These are phyloP conservation scores for Anser cygnoides DNA, from an alignment of 2,113 vertebrate species.

Conservation along the genomic window DNA sequence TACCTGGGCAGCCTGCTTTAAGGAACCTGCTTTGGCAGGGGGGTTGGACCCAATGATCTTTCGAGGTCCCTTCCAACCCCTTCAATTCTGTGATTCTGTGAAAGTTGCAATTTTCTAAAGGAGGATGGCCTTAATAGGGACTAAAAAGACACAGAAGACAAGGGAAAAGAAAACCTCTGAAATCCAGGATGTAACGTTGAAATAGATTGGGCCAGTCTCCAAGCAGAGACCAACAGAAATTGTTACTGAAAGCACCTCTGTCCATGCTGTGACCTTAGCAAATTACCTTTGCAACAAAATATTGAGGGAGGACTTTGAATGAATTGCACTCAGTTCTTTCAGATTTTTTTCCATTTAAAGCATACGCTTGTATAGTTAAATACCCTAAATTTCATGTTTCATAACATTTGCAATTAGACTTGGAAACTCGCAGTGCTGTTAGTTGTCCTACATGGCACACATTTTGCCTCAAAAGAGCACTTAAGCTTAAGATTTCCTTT, in stretches of 20 bases:
- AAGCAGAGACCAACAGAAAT: not conserved
- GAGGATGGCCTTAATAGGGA: not conserved
- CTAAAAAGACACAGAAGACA: not conserved
- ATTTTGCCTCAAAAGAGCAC: not conserved
- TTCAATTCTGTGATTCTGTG: too few species aligned
- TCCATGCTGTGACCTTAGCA: not conserved
- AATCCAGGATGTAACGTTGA: not conserved
- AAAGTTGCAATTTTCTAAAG: not conserved
- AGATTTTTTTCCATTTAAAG: not conserved
- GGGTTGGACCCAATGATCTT: too few species aligned
- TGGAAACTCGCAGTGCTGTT: not conserved
- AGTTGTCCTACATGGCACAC: not conserved
- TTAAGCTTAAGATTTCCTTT: not conserved
- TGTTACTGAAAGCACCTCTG: not conserved
- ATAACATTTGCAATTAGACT: constrained; percentile 32
- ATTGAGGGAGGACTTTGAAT: not conserved
- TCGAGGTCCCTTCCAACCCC: too few species aligned
- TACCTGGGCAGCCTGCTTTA: too few species aligned
- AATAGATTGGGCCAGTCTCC: not conserved
- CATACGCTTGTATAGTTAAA: not conserved
- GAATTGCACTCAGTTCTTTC: not conserved
- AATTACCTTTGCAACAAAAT: not conserved
- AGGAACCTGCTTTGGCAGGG: too few species aligned
- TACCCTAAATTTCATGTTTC: not conserved
- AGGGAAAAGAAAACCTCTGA: not conserved